Evolutionary conservation across 2,797 vertebrate species (phyloP), one percentile per base, ranked within the genome.

Genomic region (Syngnathus acus): DNA sequence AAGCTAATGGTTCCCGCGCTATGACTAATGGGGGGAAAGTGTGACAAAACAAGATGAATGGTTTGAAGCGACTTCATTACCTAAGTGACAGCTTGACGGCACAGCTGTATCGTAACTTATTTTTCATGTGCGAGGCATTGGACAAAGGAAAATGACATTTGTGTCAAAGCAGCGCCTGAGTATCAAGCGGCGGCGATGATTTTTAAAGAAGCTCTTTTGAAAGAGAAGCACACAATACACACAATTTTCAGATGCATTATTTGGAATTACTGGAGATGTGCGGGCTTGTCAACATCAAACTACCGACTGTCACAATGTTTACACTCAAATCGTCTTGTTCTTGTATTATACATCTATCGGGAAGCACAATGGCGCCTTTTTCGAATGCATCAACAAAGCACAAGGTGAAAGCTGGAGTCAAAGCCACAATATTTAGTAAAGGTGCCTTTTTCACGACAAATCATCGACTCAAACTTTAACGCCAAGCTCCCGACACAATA

Each of bases 1-100:
- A 79, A 90, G 87, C 83, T 90, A 89, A 91, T 86, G 85, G 86
- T 86, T 87, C 87, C 78, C 72, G 71, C 82, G 14, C 83, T 88
- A 88, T 91, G 90, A 91, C 90, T 91, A 92, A 91, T 90, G 88
- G 82, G 82, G 81, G 81, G 89, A 90, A 89, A 85, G 88, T 81
- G 75, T 91, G 89, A 90, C 88, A 91, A 92, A 92, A 90, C 88
- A 92, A 91, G 91, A 92, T 86, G 88, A 91, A 91, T 91, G 90
- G 88, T 88, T 88, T 88, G 82, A 84, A 90, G 88, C 90, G 88
- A 90, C 90, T 91, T 91, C 90, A 91, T 92, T 91, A 92, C 88
- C 85, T 86, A 87, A 87, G 87, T 89, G 90, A 89, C 89, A 90
- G 89, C 88, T 89, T 89, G 89, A 90, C 85, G 84, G 85, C 76